phyloP scores from a whole-genome alignment of 2,888 invertebrate species.

The Prenolepis imparis region DNA sequence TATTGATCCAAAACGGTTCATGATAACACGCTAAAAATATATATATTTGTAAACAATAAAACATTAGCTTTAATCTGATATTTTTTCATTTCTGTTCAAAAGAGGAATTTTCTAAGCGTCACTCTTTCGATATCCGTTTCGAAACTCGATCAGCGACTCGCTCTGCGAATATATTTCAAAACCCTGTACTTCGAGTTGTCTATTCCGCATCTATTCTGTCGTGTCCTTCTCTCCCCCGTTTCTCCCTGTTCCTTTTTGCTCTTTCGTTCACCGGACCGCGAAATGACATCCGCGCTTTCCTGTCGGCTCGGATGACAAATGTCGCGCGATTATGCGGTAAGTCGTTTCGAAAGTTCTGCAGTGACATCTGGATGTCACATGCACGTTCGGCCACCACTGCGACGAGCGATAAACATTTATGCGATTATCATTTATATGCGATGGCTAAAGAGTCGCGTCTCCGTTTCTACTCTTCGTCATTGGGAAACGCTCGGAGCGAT shows the following conservation, averaged over 20 bases:
- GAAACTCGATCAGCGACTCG: constrained; percentile 36
- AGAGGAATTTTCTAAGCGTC: too few relatives aligned
- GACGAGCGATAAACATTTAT: constrained; percentile 49
- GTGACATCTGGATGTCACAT: constrained; percentile 53
- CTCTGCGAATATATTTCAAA: constrained; percentile 67
- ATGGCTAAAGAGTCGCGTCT: neutral
- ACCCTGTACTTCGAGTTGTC: constrained; percentile 37
- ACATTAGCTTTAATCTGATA: too few relatives aligned
- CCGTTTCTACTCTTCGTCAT: constrained; percentile 11
- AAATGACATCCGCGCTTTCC: constrained; percentile 62
- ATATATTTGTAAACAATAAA: too few relatives aligned
- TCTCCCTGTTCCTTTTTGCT: constrained; percentile 49
- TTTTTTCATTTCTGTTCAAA: too few relatives aligned
- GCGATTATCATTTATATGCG: constrained; percentile 44
- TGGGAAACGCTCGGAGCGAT: constrained; percentile 9
- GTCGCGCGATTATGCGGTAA: constrained; percentile 74
- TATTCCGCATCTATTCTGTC: constrained; percentile 38
- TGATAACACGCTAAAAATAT: too few relatives aligned
- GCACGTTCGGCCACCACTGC: constrained; percentile 45
- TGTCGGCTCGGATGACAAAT: constrained; percentile 71
- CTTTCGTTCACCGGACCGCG: constrained; percentile 33
- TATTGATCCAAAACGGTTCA: too few relatives aligned
- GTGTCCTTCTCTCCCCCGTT: constrained; percentile 8
- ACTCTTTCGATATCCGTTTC: constrained; percentile 59
- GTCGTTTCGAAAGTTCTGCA: constrained; percentile 68